phyloP scores from a whole-genome alignment of 1,140 invertebrate genomes.

The Euglossa dilemma region DNA sequence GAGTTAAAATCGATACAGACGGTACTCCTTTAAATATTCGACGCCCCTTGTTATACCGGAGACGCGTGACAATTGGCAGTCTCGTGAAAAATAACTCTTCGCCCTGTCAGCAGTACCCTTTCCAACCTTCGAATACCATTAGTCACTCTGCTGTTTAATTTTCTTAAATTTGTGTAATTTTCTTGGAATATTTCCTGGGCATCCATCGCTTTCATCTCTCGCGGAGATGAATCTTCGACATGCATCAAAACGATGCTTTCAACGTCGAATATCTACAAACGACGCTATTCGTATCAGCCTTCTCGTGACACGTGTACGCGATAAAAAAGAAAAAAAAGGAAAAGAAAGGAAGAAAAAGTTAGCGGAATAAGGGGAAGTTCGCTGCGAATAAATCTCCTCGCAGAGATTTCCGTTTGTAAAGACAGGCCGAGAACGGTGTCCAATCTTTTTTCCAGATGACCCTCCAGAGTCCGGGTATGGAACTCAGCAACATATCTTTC shows the following conservation, averaged over 20 bases:
- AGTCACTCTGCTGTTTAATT: not conserved
- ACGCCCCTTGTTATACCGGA: not conserved
- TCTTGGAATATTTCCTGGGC: too few relatives aligned
- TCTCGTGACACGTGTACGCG: not conserved
- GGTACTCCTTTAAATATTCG: not conserved
- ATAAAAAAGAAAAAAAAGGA: not conserved
- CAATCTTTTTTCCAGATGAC: slow-evolving; percentile 60
- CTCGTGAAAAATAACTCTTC: slow-evolving; percentile 5
- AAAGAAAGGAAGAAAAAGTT: too few relatives aligned
- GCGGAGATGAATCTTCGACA: too few relatives aligned
- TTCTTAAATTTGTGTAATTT: not conserved
- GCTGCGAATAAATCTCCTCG: not conserved
- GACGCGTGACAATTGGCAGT: not conserved
- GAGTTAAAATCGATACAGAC: not conserved
- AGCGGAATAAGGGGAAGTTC: not conserved
- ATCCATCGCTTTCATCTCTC: too few relatives aligned
- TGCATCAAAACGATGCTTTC: too few relatives aligned
- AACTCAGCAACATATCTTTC: slow-evolving; percentile 64
- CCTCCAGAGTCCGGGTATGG: slow-evolving; percentile 59
- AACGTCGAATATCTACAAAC: not conserved
- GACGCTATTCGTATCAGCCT: not conserved
- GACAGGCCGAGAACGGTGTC: not conserved
- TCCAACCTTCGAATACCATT: too few relatives aligned
- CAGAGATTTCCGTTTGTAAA: not conserved
- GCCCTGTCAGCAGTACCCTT: too few relatives aligned